These are phyloP conservation scores for Octodon degus DNA, from an alignment of 2,113 vertebrate genomes.

Conservation along the genomic window DNA sequence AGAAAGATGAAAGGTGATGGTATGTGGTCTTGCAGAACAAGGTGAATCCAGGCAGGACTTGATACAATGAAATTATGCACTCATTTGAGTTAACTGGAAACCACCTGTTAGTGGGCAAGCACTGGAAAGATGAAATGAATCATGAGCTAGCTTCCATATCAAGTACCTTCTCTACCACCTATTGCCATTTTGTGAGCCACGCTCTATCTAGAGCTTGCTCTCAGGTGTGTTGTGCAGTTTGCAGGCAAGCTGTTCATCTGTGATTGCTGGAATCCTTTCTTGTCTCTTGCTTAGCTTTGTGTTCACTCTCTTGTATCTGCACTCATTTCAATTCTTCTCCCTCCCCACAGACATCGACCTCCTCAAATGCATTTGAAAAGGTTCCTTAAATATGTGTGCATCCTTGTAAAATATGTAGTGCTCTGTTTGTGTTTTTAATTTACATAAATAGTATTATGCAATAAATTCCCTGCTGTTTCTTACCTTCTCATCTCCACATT, in stretches of 20 bases:
- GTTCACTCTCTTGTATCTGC: not conserved
- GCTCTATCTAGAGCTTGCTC: not conserved
- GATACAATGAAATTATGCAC: not conserved
- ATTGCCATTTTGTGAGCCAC: not conserved
- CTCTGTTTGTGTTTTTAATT: constrained; percentile 59
- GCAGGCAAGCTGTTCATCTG: not conserved
- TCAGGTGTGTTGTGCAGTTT: not conserved
- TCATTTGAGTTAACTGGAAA: not conserved
- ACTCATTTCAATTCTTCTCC: not conserved
- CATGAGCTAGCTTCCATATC: not conserved
- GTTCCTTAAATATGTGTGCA: not conserved
- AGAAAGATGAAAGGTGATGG: not conserved
- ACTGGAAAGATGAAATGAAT: not conserved
- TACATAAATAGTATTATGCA: constrained; percentile 34
- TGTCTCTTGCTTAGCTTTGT: not conserved
- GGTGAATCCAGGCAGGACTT: not conserved
- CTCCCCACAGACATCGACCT: not conserved
- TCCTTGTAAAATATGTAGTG: constrained; percentile 43
- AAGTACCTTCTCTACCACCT: not conserved
- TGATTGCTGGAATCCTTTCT: not conserved
- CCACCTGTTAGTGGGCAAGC: not conserved
- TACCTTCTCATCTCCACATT: constrained; percentile 52
- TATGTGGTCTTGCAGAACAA: not conserved
- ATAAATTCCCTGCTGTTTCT: constrained; percentile 47
- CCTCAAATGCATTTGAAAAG: not conserved